These are phyloP conservation scores for Wiebesia pumilae DNA, from an alignment of 1,140 invertebrate species.

Conservation along the genomic window DNA sequence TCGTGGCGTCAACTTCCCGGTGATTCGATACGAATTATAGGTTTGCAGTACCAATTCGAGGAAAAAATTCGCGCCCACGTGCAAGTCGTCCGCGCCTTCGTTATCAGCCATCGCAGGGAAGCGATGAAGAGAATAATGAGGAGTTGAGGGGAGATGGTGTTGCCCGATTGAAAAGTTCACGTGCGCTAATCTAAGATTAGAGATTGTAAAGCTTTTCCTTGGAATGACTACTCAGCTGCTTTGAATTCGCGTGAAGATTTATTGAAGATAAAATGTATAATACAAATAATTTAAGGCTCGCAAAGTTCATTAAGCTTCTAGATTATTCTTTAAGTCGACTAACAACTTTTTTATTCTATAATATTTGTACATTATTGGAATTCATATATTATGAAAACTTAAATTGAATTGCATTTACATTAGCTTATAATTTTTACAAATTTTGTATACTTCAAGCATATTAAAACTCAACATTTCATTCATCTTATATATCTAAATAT, in stretches of 20 bases:
- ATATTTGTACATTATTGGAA: too few species aligned
- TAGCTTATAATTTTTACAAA: too few species aligned
- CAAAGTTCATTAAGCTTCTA: neutral
- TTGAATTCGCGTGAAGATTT: neutral
- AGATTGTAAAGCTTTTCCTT: neutral
- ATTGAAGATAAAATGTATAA: neutral
- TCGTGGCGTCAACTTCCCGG: neutral
- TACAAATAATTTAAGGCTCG: neutral
- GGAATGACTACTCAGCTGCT: neutral
- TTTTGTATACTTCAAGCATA: too few species aligned
- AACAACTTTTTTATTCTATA: too few species aligned
- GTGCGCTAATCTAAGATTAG: neutral
- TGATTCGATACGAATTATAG: neutral
- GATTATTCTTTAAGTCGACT: neutral
- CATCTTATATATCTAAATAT: too few species aligned
- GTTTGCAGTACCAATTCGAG: neutral
- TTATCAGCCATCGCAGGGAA: conserved; percentile 1
- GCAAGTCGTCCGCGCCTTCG: neutral
- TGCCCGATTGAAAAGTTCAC: conserved; percentile 21
- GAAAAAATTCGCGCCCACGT: neutral
- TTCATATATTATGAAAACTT: too few species aligned
- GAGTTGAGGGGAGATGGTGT: neutral
- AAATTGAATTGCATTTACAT: too few species aligned
- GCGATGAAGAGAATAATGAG: conserved; percentile 1
- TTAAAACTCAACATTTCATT: too few species aligned